Percentiles rank a stretch among this genome's conserved stretches.
Evolutionary conservation across 2,888 invertebrate species (phyloP).

Genomic region (Punctoribates punctum): DNA sequence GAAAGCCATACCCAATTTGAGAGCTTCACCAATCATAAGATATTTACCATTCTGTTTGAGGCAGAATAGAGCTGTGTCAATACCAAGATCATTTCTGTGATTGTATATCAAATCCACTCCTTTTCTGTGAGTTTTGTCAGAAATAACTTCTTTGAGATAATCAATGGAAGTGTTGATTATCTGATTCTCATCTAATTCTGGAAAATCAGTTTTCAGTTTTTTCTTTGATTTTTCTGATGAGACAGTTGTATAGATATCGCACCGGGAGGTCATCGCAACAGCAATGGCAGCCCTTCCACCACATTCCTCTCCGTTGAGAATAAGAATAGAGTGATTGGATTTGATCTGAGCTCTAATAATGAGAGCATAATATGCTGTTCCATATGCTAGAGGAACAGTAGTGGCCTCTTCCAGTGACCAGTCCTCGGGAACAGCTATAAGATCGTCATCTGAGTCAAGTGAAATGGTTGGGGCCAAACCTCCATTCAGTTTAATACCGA

Average conservation of each 20-base stretch:
- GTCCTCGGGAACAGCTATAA: constrained; percentile 60
- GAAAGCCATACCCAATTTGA: constrained; percentile 67
- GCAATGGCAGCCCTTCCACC: constrained; percentile 59
- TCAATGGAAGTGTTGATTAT: constrained; percentile 55
- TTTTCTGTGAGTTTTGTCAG: constrained; percentile 54
- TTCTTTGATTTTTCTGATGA: constrained; percentile 51
- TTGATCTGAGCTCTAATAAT: constrained; percentile 55
- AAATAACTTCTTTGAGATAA: constrained; percentile 56
- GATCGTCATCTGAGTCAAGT: constrained; percentile 57
- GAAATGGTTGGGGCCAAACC: constrained; percentile 55
- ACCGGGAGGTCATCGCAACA: constrained; percentile 56
- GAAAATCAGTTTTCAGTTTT: constrained; percentile 55
- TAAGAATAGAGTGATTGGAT: constrained; percentile 53
- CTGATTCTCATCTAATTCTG: constrained; percentile 53
- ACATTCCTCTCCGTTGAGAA: constrained; percentile 56
- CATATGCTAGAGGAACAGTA: constrained; percentile 55
- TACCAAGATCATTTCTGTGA: constrained; percentile 50
- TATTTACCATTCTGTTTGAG: constrained; percentile 88
- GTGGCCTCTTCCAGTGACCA: constrained; percentile 55
- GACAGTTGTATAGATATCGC: constrained; percentile 56
- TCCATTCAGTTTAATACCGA: constrained; percentile 52
- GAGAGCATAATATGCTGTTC: constrained; percentile 58
- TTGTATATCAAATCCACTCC: constrained; percentile 59
- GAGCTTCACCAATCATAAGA: constrained; percentile 95
- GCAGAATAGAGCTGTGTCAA: constrained; percentile 65